These are phyloP conservation scores for Apamea sordens DNA, from an alignment of 2,888 invertebrate genomes.

Conservation along the genomic window DNA sequence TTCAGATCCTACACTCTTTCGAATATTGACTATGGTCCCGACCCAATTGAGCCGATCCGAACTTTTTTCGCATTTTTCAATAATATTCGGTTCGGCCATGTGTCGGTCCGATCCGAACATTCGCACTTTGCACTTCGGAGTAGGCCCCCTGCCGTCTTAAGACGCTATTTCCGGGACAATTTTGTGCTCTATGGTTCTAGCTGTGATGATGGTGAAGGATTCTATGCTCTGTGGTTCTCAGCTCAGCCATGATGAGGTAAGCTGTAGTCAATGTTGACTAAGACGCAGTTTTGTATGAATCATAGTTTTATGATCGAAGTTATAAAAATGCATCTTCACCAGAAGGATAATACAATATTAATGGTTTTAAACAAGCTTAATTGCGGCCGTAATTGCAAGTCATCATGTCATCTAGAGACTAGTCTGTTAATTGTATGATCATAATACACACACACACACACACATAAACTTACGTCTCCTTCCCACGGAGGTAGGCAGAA, in stretches of 20 bases:
- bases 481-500: too few species aligned
- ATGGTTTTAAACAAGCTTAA: not conserved
- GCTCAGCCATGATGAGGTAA: conserved; percentile 35
- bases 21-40: too few species aligned
- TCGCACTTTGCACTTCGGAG: too few species aligned
- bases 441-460: too few species aligned
- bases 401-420: not conserved
- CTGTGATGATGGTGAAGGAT: conserved; percentile 16
- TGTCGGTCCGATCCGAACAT: too few species aligned
- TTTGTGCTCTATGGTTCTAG: not conserved
- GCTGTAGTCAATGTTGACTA: not conserved
- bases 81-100: too few species aligned
- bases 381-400: not conserved
- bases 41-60: too few species aligned
- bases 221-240: not conserved
- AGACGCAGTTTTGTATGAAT: conserved; percentile 17
- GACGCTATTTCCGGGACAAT: not conserved
- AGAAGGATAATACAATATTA: not conserved
- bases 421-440: not conserved
- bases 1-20: too few species aligned
- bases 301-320: conserved; percentile 8
- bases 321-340: conserved; percentile 4
- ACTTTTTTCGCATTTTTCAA: too few species aligned
- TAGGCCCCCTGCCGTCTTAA: not conserved
- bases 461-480: too few species aligned